Conservation (phyloP, 2,888 invertebrate species). For the Orthonevra nobilis region DNA sequence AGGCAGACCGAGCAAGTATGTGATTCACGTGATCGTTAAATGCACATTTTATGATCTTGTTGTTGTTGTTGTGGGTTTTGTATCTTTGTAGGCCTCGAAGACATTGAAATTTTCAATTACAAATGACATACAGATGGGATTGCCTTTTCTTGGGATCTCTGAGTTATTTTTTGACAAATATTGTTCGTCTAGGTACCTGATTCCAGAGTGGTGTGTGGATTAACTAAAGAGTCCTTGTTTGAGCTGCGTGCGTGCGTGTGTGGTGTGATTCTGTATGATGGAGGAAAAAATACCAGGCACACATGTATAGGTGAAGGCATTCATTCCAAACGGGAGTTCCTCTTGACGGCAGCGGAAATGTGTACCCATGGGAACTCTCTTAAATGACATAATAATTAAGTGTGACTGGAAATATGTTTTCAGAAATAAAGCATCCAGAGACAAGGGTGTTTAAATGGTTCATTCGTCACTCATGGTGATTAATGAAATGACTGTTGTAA, state of each 20-base stretch:
- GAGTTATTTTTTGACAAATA: constrained; percentile 58
- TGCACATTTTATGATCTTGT: constrained; percentile 42
- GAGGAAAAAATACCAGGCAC: too few species aligned
- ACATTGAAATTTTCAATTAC: constrained; percentile 7
- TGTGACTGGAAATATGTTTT: background rate
- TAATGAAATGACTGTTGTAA: too few species aligned
- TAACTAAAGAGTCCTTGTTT: too few species aligned
- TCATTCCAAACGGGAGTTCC: constrained; percentile 1
- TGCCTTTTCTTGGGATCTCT: constrained; percentile 9
- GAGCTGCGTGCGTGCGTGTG: too few species aligned
- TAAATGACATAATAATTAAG: too few species aligned
- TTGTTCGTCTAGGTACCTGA: constrained; percentile 9
- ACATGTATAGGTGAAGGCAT: background rate
- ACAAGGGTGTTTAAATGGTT: too few species aligned
- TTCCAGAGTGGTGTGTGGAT: too few species aligned
- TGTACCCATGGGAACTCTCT: too few species aligned
- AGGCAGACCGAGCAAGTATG: constrained; percentile 15
- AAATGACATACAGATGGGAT: constrained; percentile 10
- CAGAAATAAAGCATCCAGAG: background rate
- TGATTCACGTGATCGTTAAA: constrained; percentile 61
- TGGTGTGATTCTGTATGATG: too few species aligned
- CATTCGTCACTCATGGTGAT: too few species aligned
- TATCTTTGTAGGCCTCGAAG: constrained; percentile 36
- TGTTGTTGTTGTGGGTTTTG: constrained; percentile 21
- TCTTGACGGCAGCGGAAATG: too few species aligned